These are phyloP conservation scores for Chymomyza amoena DNA, from an alignment of 2,888 invertebrate genomes.

Conservation along the genomic window DNA sequence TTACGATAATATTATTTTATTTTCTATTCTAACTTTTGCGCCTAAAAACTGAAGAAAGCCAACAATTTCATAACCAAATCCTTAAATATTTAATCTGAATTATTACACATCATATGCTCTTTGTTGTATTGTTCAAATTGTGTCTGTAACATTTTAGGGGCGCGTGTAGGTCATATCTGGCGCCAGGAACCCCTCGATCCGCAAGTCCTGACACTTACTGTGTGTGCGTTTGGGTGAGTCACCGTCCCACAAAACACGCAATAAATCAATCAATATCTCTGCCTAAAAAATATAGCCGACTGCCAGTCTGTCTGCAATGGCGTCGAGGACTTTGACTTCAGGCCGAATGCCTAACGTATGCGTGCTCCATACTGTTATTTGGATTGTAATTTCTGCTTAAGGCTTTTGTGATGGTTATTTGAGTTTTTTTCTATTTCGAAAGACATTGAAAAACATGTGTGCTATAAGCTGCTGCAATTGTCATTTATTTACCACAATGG, in stretches of 20 bases:
- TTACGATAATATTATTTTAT: too few relatives aligned
- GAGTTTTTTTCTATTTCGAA: not conserved
- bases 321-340: conserved; percentile 21
- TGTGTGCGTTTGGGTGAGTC: conserved; percentile 13
- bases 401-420: not conserved
- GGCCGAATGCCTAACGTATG: conserved; percentile 31
- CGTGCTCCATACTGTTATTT: conserved; percentile 4
- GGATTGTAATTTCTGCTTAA: not conserved
- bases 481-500: conserved; percentile 12
- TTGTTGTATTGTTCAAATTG: too few relatives aligned
- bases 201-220: conserved; percentile 46
- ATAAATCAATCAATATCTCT: conserved; percentile 33
- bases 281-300: conserved; percentile 36
- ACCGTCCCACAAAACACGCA: conserved; percentile 36
- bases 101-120: too few relatives aligned
- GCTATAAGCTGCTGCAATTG: conserved; percentile 7
- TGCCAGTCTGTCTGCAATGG: conserved; percentile 2
- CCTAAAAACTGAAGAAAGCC: too few relatives aligned
- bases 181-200: conserved; percentile 29
- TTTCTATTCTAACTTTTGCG: too few relatives aligned
- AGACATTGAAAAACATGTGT: conserved; percentile 15
- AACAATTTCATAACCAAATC: too few relatives aligned
- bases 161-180: not conserved
- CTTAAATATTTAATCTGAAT: too few relatives aligned
- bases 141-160: too few relatives aligned